Evolutionary conservation across 2,888 invertebrate genomes (phyloP), one percentile per base, ranked within the genome.

Genomic region (Protonemura montana): DNA sequence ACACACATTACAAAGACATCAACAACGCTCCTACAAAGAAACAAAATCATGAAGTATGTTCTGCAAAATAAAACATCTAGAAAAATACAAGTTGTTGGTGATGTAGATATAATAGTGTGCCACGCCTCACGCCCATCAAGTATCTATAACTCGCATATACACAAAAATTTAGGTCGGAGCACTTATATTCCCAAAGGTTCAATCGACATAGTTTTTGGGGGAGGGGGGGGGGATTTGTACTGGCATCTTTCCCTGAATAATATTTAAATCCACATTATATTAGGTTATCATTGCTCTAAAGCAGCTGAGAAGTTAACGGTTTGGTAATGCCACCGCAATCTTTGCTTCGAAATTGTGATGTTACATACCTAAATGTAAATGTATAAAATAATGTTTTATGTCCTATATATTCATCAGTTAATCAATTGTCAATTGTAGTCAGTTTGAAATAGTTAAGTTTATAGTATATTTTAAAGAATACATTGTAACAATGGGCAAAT

Each of bases 161-260:
- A 59, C 59, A 59, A 3, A 59, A 59, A 59, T 7, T 81, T 28
- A 30, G 81, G 30, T 27, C 7, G 28, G 29, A 81, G 81, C 28
- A 3, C 30, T 21, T 16, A 30, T 59, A 59, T 59, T 59, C 59
- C 21, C 59, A 59, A 59, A 7, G 7, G 28, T 27, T 80, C n/a
- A 81, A 81, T 81, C 28, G 30, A 28, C 81, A 30, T n/a, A n/a
- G 81, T 81, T 29, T 13, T 27, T 16, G 26, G 16, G n/a, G n/a
- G n/a, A n/a, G n/a, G n/a, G n/a, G 80, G 28, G 80, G 81, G 81
- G 81, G 30, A 30, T 84, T 84, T 84, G 84, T 84, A 84, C 84
- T 84, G 84, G 59, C 84, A 84, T 84, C 76, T 27, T 84, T 84
- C 84, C 84, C 84, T 84, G 84, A 84, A 84, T 84, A 26, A 76